Evolutionary conservation across 2,888 invertebrate species (phyloP), one percentile per base, ranked within the genome.

Genomic region (Drosophila pullipes): DNA sequence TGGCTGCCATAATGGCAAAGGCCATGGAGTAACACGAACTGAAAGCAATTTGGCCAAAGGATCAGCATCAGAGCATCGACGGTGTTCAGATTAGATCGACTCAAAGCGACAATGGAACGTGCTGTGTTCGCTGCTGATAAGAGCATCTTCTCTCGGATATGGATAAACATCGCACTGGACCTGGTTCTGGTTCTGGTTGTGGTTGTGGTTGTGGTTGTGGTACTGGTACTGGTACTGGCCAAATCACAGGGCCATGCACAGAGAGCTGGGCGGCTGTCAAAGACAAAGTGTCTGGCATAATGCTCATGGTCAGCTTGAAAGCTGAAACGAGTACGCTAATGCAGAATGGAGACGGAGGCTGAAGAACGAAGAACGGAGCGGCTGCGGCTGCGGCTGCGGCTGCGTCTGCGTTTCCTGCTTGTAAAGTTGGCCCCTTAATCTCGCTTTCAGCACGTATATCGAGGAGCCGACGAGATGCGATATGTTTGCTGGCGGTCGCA

Each of bases 201-300:
- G 39, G 37, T 18, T 39, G 10, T n/a, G 41, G n/a, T n/a, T n/a
- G n/a, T n/a, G n/a, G 3, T 41, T n/a, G 1, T 41, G 18, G 41
- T 41, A 11, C 11, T 41, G 39, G n/a, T n/a, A n/a, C n/a, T n/a
- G n/a, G n/a, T n/a, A n/a, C 39, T 58, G 57, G 53, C 11, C 41
- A 55, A 39, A 41, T 50, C 37, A 37, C 31, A 35, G 47, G 25
- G 18, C 37, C 16, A 28, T 49, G 13, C 25, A 58, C 52, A 54
- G 58, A 28, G 50, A 39, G 53, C 54, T 61, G 44, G 61, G 33
- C 58, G 66, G 84, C 85, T 85, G 85, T 85, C 85, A 85, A 85
- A 87, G 88, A 87, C 85, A 85, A 87, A 87, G 85, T 87, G 88
- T 85, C 88, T 85, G 85, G 88, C 82, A 83, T 85, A 88, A 85